These are phyloP conservation scores for Myiozetetes cayanensis DNA, from an alignment of 2,113 vertebrate species.

Conservation along the genomic window DNA sequence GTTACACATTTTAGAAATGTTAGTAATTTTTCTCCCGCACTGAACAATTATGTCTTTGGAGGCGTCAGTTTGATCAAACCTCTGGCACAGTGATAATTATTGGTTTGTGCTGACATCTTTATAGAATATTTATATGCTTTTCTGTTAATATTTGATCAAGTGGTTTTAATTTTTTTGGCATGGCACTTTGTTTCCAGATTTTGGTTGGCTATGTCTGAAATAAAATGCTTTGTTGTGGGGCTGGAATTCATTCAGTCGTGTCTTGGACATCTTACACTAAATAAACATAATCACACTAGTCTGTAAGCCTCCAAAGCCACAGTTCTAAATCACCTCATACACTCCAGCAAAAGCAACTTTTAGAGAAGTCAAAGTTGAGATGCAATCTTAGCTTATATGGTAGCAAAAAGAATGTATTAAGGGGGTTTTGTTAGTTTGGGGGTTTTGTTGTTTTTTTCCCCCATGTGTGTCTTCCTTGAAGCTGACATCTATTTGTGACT, in stretches of 20 bases:
- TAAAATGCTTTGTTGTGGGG: not conserved
- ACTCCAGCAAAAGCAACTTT: not conserved
- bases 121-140: conserved; percentile 43
- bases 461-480: conserved; percentile 67
- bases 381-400: conserved; percentile 4
- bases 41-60: conserved; percentile 39
- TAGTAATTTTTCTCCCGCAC: not conserved
- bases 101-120: conserved; percentile 37
- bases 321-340: not conserved
- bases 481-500: conserved; percentile 75
- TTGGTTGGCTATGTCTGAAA: not conserved
- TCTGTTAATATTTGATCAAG: conserved; percentile 38
- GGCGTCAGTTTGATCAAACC: not conserved
- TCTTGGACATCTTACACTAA: not conserved
- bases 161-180: not conserved
- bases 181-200: not conserved
- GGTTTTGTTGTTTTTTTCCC: not conserved
- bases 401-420: conserved; percentile 47
- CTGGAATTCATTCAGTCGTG: not conserved
- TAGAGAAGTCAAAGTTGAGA: not conserved
- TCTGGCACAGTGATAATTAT: conserved; percentile 11
- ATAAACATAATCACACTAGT: not conserved
- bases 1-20: not conserved
- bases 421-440: not conserved
- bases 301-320: not conserved